Evolutionary conservation across 1,140 invertebrate species (phyloP).

Genomic region (Drosophila murphyi): DNA sequence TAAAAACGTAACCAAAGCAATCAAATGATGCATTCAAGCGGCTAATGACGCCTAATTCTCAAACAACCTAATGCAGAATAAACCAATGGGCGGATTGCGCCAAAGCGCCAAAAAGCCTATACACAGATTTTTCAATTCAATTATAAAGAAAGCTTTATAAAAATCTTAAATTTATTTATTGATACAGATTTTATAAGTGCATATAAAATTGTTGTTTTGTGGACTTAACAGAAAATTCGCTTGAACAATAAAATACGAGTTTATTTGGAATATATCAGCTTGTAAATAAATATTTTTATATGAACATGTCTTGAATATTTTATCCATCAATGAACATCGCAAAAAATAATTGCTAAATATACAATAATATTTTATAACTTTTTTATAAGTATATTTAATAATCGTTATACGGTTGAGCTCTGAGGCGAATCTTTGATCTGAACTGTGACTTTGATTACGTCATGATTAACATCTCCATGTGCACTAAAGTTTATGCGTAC

Average conservation of each 20-base stretch:
- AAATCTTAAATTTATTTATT: no score
- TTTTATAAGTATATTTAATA: background rate
- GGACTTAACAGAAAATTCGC: no score
- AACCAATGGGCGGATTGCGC: conserved; percentile 1
- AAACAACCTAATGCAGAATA: conserved; percentile 16
- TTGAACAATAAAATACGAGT: no score
- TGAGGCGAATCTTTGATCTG: background rate
- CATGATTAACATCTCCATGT: conserved; percentile 41
- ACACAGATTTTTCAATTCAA: no score
- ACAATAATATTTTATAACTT: conserved; percentile 5
- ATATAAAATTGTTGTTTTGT: no score
- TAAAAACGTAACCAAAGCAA: conserved; percentile 28
- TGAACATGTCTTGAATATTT: no score
- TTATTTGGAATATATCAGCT: no score
- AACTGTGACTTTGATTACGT: conserved; percentile 18
- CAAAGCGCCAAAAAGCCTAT: background rate
- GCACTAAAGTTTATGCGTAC: conserved; percentile 37
- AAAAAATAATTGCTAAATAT: background rate
- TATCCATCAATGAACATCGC: no score
- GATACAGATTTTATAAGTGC: no score
- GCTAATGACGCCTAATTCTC: conserved; percentile 12
- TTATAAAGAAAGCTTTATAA: no score
- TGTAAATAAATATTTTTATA: background rate
- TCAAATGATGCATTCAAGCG: conserved; percentile 58
- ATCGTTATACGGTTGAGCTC: background rate